Base-by-base conservation (phyloP, 2,888 invertebrate genomes). In the Chrysotoxum bicinctum region DNA sequence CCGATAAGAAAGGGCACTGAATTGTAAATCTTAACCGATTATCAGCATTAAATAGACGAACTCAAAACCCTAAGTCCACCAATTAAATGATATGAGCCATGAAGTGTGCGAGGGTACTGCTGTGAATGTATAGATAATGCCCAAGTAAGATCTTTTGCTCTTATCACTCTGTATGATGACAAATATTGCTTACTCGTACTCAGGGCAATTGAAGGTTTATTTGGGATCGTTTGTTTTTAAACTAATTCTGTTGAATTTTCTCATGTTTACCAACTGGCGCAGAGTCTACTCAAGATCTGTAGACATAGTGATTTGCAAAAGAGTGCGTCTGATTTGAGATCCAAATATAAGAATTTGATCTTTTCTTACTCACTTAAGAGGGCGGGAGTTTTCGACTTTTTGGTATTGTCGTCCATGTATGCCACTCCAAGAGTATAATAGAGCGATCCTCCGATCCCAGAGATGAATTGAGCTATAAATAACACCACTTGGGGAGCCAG, bases 371-470 rank as follows among this genome's bases (percentile, higher is more conserved):
- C 90, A 94, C 95, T 95, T 80, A 95, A 93, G 48, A 95, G 91
- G 2, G 94, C 94, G n/a, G 95, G 95, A 1, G 95, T 95, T 89
- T 95, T 95, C 4, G 95, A 94, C 89, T 94, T 95, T 88, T 95
- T 94, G n/a, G 95, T 94, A 88, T 95, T 96, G 89, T 96, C 96
- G 89, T 96, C 96, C 94, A 96, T 94, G 89, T 96, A 96, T 1
- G 95, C 93, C 0, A 95, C 94, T 3, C 95, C 95, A 14, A 96
- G 92, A 0, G 95, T 95, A 88, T 94, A 95, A 89, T 94, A 95
- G 0, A 95, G 91, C 1, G 95, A 94, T 40, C 95, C 95, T 23
- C 95, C 95, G 50, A 95, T 93, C 1, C 95, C 95, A 2, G 95
- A 95, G 52, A 96, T 94, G 74, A 95, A 93, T 89, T 95, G 95